Evolutionary conservation across 2,888 invertebrate genomes (phyloP).

Genomic region (Caenorhabditis sp.): DNA sequence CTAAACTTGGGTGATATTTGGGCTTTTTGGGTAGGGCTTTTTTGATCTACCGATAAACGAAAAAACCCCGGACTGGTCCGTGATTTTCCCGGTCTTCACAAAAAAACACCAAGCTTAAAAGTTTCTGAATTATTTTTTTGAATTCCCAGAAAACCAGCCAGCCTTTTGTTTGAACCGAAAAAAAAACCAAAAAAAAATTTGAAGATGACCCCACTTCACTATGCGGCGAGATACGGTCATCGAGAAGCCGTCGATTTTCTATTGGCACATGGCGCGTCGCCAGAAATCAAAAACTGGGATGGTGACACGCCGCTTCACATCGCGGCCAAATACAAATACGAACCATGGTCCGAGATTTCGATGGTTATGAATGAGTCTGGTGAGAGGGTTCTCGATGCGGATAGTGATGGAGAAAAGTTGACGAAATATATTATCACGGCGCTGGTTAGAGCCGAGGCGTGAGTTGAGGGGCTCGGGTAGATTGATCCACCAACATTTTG

Average conservation of each 20-base stretch:
- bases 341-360: constrained; percentile 1
- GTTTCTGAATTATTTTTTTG: too few species aligned
- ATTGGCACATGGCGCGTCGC: constrained; percentile 26
- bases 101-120: too few species aligned
- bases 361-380: background rate
- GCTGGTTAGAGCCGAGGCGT: constrained; percentile 24
- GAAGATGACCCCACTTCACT: constrained; percentile 51
- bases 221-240: constrained; percentile 46
- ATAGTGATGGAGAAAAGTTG: background rate
- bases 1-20: too few species aligned
- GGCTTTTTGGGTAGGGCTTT: too few species aligned
- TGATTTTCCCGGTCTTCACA: too few species aligned
- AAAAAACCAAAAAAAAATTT: constrained; percentile 3
- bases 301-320: constrained; percentile 45
- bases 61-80: too few species aligned
- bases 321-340: constrained; percentile 41
- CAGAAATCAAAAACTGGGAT: constrained; percentile 24
- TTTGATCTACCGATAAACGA: too few species aligned
- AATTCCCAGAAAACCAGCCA: too few species aligned
- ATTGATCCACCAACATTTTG: too few species aligned
- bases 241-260: constrained; percentile 34
- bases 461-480: too few species aligned
- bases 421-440: constrained; percentile 12
- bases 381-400: background rate
- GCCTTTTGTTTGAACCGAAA: too few species aligned